Evolutionary conservation across 92 coral and sea anemone species (phyloP).

Genomic region (Siderastrea radians): DNA sequence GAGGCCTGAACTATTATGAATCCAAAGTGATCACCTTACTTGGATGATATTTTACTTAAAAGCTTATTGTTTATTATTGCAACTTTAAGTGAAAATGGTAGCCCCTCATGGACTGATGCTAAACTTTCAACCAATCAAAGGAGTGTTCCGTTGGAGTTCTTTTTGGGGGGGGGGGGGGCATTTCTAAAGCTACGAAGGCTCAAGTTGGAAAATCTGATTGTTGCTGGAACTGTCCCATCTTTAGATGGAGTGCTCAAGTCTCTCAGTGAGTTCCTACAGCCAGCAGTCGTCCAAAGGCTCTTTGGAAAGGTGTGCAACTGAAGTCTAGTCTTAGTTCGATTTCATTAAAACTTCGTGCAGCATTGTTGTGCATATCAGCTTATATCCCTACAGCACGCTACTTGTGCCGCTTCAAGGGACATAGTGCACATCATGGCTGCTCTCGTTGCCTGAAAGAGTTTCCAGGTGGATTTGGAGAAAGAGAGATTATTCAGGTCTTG

Average conservation of each 20-base stretch:
- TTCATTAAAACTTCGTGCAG: constrained; percentile 63
- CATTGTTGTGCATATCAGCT: constrained; percentile 55
- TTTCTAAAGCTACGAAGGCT: constrained; percentile 53
- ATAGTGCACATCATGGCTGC: constrained; percentile 55
- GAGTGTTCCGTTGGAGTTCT: constrained; percentile 58
- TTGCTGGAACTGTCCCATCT: constrained; percentile 68
- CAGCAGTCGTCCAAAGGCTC: constrained; percentile 43
- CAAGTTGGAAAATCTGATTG: constrained; percentile 74
- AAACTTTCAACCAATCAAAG: no score
- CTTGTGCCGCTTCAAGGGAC: constrained; percentile 63
- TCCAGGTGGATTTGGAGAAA: constrained; percentile 63
- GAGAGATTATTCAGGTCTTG: constrained; percentile 64
- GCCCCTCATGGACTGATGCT: no score
- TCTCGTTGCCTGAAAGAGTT: constrained; percentile 54
- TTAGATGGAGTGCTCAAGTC: constrained; percentile 53
- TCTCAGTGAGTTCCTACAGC: constrained; percentile 64
- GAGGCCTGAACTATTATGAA: no score
- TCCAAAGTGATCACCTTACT: no score
- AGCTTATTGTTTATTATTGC: no score
- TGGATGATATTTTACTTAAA: no score
- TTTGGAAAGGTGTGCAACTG: constrained; percentile 57
- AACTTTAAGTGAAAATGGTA: no score
- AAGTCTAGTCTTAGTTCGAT: constrained; percentile 22
- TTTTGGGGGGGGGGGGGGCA: constrained; percentile 41
- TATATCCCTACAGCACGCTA: constrained; percentile 66